Evolutionary conservation across 2,797 vertebrate genomes (phyloP).

Genomic region (Anolis apletophallus): DNA sequence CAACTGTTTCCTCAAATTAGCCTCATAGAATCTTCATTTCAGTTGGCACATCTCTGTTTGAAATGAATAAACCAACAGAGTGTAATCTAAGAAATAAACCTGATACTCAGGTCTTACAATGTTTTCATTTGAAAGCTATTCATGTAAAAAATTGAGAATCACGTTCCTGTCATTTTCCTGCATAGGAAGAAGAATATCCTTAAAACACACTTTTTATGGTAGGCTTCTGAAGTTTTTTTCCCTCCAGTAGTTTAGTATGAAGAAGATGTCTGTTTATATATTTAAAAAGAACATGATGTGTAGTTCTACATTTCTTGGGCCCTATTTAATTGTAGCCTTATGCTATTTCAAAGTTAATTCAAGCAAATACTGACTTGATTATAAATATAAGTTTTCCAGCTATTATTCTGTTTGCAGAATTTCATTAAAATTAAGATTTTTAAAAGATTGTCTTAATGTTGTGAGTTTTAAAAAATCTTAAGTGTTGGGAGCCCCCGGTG

Average conservation of each 20-base stretch:
- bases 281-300: background rate
- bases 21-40: slow-evolving; percentile 21
- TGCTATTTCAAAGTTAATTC: slow-evolving; percentile 8
- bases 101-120: slow-evolving; percentile 26
- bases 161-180: slow-evolving; percentile 1
- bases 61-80: background rate
- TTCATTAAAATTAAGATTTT: background rate
- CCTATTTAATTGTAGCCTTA: background rate
- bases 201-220: slow-evolving; percentile 26
- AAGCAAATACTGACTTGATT: background rate
- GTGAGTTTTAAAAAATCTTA: background rate
- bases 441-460: background rate
- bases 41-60: slow-evolving; percentile 14
- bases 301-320: background rate
- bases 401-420: background rate
- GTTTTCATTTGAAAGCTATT: slow-evolving; percentile 38
- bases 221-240: background rate
- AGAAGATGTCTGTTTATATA: background rate
- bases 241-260: background rate
- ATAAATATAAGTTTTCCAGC: background rate
- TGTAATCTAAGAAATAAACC: background rate
- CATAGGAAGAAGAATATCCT: background rate
- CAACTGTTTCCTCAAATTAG: background rate
- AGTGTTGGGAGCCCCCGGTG: too few relatives aligned
- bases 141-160: slow-evolving; percentile 26